Base-by-base conservation (phyloP, 2,797 vertebrate genomes). In the Syncerus caffer region DNA sequence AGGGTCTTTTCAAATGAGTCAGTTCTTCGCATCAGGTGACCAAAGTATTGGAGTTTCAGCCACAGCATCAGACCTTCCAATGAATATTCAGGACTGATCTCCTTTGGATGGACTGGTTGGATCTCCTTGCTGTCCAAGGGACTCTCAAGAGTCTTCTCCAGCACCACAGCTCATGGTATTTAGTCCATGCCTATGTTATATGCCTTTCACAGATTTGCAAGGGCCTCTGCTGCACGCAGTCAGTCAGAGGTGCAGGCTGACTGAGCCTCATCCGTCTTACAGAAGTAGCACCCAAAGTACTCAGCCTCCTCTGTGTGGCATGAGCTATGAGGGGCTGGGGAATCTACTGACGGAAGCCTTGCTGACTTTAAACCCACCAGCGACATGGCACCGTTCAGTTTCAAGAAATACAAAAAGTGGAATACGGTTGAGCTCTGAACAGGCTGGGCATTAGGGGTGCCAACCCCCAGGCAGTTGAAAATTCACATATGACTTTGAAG, bases 191-290 rank as follows among this genome's bases (percentile, higher is more conserved):
- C 64, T 1, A n/a, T n/a, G 7, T 29, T 31, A 62, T 29, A 51
- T 17, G 13, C 45, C 12, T 64, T 50, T 53, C 25, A 47, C 1
- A 58, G 3, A 83, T 47, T 74, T 86, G 42, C 17, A 25, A 57
- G 15, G 11, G 1, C 31, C 8, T 85, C 16, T 25, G 16, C 4
- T 80, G 8, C 0, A 0, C 6, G 2, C 1, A 13, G 15, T 55
- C 42, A 55, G 7, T 78, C 55, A 94, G 21, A 12, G 4, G 2
- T 29, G 6, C 21, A 34, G 50, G 0, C 1, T 92, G 45, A 53
- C 21, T 19, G 4, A 82, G 16, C 47, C 27, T 25, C 17, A 9
- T 3, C 23, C 15, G 31, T 31, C 17, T 34, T 78, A 42, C 4
- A 62, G 15, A 53, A 62, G 10, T 7, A 23, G 4, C 10, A n/a